A percentile compares a stretch with the other conserved stretches of the same genome.
These are phyloP conservation scores for Heterochromis multidens DNA, from an alignment of 2,113 vertebrate genomes.

Conservation along the genomic window DNA sequence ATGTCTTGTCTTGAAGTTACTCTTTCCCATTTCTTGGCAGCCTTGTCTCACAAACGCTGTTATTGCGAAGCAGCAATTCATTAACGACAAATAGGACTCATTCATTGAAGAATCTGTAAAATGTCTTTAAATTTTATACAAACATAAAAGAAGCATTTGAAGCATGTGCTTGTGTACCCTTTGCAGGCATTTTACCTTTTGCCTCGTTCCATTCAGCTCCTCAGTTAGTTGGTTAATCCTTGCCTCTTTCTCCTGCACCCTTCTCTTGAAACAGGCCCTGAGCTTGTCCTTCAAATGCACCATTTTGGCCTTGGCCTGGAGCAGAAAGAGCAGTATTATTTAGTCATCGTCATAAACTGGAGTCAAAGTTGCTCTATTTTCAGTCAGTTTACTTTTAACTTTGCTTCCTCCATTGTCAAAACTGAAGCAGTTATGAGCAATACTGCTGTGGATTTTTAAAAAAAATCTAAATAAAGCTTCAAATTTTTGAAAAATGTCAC, in stretches of 20 bases:
- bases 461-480: neutral
- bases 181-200: neutral
- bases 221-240: neutral
- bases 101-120: neutral
- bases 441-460: neutral
- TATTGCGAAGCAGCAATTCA: neutral
- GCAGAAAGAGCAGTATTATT: neutral
- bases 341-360: neutral
- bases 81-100: neutral
- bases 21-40: neutral
- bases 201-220: neutral
- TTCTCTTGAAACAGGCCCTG: neutral
- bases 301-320: conserved; percentile 27
- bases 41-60: neutral
- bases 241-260: neutral
- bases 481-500: neutral
- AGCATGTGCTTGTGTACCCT: neutral
- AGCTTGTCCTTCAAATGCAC: conserved; percentile 11
- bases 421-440: neutral
- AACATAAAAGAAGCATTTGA: neutral
- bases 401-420: neutral
- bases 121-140: neutral
- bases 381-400: neutral
- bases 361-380: neutral
- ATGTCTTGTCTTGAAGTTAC: neutral